These are phyloP conservation scores for Mythimna vitellina DNA, from an alignment of 2,888 invertebrate genomes.

Conservation along the genomic window DNA sequence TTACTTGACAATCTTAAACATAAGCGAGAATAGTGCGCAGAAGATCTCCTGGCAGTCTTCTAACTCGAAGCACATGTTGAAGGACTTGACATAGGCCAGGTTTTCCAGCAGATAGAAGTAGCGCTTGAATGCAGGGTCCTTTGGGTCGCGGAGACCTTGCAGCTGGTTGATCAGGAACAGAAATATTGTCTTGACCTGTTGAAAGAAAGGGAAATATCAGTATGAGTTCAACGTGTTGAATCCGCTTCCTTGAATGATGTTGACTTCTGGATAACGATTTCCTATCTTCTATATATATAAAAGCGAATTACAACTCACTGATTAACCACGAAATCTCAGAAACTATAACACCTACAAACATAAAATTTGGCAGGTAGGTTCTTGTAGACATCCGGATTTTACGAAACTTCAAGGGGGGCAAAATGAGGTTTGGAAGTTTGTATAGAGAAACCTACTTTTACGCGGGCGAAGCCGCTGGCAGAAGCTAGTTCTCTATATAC, in stretches of 20 bases:
- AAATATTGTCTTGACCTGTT: conserved; percentile 94
- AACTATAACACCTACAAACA: too few species aligned
- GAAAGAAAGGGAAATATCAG: conserved; percentile 5
- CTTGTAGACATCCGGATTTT: too few species aligned
- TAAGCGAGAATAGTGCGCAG: conserved; percentile 97
- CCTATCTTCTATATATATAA: not conserved
- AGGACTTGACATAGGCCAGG: conserved; percentile 98
- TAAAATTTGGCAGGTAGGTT: too few species aligned
- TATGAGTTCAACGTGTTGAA: not conserved
- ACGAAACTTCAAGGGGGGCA: too few species aligned
- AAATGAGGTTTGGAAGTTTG: too few species aligned
- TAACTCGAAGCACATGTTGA: conserved; percentile 99
- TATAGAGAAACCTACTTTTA: too few species aligned
- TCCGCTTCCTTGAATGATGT: not conserved
- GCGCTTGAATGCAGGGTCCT: conserved; percentile 99
- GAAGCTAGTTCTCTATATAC: not conserved
- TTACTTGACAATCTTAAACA: conserved; percentile 99
- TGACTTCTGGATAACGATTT: not conserved
- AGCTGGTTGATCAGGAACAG: conserved; percentile 98
- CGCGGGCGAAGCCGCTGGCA: too few species aligned
- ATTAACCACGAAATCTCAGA: too few species aligned
- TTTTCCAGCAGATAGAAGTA: conserved; percentile 99
- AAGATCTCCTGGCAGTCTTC: conserved; percentile 99
- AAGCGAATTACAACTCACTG: too few species aligned
- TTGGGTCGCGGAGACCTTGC: conserved; percentile 98